Conservation (phyloP, 2,113 vertebrate species). For the Pionites leucogaster region DNA sequence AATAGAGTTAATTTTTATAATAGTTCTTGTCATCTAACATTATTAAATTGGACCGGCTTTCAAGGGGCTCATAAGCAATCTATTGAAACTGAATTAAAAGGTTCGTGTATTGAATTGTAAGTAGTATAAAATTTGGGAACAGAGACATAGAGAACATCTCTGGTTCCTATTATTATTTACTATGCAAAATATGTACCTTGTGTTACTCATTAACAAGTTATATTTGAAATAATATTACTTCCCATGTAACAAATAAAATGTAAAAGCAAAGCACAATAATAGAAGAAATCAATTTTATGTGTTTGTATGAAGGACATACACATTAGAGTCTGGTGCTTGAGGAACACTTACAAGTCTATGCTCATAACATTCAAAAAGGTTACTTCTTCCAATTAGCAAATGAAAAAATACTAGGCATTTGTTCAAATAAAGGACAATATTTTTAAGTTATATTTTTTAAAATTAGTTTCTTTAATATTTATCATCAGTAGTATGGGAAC, state of each 20-base stretch:
- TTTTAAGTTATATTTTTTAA: background rate
- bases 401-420: background rate
- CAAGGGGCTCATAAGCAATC: constrained; percentile 14
- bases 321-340: background rate
- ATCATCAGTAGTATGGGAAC: background rate
- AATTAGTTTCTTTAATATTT: background rate
- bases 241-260: background rate
- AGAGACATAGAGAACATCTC: background rate
- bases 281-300: background rate
- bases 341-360: background rate
- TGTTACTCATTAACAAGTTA: background rate
- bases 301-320: background rate
- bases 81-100: constrained; percentile 31
- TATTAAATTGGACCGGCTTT: constrained; percentile 17
- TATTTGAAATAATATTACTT: background rate
- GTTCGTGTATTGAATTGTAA: background rate
- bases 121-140: background rate
- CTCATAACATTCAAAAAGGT: background rate
- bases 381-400: background rate
- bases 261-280: background rate
- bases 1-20: constrained; percentile 20
- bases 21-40: constrained; percentile 13
- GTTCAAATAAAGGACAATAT: background rate
- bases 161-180: background rate
- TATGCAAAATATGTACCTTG: background rate